Percentiles rank a stretch among this genome's conserved stretches.
Evolutionary conservation across 2,888 invertebrate genomes (phyloP).

Genomic region (Pycnomerus fuliginosus): DNA sequence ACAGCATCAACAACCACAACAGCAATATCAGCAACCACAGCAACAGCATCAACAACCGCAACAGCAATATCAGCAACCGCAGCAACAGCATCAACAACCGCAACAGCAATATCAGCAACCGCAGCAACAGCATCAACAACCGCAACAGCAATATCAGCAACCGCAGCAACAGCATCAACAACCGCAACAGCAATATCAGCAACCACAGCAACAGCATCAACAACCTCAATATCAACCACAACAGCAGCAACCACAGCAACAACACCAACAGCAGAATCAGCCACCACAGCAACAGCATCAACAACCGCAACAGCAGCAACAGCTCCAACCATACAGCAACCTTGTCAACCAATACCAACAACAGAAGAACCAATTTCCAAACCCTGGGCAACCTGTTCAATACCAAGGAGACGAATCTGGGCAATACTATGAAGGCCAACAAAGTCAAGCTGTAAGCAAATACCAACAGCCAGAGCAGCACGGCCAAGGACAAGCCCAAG

Average conservation of each 20-base stretch:
- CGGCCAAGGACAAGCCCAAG: neutral
- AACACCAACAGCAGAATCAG: slow-evolving; percentile 19
- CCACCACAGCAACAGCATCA: too few species aligned
- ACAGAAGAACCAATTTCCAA: slow-evolving; percentile 21
- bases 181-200: slow-evolving; percentile 4
- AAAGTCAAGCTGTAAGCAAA: slow-evolving; percentile 12
- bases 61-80: slow-evolving; percentile 3
- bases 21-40: slow-evolving; percentile 15
- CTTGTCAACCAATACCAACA: slow-evolving; percentile 18
- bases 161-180: slow-evolving; percentile 9
- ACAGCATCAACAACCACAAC: slow-evolving; percentile 29
- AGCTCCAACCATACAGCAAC: slow-evolving; percentile 2
- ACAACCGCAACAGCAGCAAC: slow-evolving; percentile 13
- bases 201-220: slow-evolving; percentile 19
- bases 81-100: slow-evolving; percentile 21
- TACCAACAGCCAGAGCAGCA: slow-evolving; percentile 6
- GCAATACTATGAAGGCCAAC: slow-evolving; percentile 18
- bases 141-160: slow-evolving; percentile 26
- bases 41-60: slow-evolving; percentile 10
- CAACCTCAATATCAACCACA: slow-evolving; percentile 25
- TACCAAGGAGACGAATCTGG: slow-evolving; percentile 20
- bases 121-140: slow-evolving; percentile 5
- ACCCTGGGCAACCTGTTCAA: slow-evolving; percentile 25
- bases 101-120: slow-evolving; percentile 10
- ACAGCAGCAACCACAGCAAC: too few species aligned